Percentiles rank a stretch among this genome's conserved stretches.
Evolutionary conservation across 2,797 vertebrate species (phyloP).

Genomic region (Epinephelus malabaricus): DNA sequence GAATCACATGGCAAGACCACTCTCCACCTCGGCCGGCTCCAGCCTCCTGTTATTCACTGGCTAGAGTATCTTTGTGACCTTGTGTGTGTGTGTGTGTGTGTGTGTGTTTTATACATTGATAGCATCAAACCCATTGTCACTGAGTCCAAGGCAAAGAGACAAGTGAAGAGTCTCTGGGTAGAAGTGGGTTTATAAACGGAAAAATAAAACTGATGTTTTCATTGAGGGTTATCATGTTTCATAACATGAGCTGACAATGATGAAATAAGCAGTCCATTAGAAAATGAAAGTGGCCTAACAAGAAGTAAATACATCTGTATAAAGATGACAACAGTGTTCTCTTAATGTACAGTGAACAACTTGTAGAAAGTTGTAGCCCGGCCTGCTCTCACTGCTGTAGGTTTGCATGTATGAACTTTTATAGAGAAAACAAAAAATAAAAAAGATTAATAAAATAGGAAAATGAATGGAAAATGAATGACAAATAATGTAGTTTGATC

Average conservation of each 20-base stretch:
- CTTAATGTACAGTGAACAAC: too few species aligned
- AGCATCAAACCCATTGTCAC: slow-evolving; percentile 48
- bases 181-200: not conserved
- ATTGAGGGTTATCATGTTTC: not conserved
- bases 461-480: slow-evolving; percentile 19
- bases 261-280: not conserved
- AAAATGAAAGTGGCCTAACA: not conserved
- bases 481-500: slow-evolving; percentile 19
- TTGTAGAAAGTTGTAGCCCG: too few species aligned
- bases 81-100: slow-evolving; percentile 46
- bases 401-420: not conserved
- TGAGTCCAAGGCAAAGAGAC: slow-evolving; percentile 54
- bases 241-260: not conserved
- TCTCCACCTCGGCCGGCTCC: slow-evolving; percentile 61
- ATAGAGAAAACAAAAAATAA: not conserved
- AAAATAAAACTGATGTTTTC: not conserved
- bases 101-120: slow-evolving; percentile 11
- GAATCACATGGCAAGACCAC: slow-evolving; percentile 77
- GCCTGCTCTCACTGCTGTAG: not conserved
- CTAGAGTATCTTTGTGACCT: slow-evolving; percentile 77
- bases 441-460: slow-evolving; percentile 25
- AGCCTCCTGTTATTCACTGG: slow-evolving; percentile 78
- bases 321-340: not conserved
- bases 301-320: not conserved
- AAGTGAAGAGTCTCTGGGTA: slow-evolving; percentile 27